Conservation (phyloP, 2,888 invertebrate genomes). For the Epirrita christyi region DNA sequence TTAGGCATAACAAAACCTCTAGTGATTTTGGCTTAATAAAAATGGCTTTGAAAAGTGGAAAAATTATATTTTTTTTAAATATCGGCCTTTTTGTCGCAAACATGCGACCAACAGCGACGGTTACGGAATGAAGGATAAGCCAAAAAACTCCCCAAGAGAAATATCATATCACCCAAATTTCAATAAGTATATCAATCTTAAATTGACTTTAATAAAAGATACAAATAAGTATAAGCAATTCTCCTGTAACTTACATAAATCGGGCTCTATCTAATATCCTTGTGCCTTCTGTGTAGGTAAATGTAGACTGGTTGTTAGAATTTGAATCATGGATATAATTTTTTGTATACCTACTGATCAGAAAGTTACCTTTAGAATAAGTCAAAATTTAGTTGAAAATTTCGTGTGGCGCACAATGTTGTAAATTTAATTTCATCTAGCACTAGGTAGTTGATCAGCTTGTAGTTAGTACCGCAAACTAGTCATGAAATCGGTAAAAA, state of each 20-base stretch:
- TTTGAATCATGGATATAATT: conserved; percentile 12
- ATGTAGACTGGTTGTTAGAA: conserved; percentile 19
- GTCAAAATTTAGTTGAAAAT: conserved; percentile 1
- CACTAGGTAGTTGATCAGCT: conserved; percentile 35
- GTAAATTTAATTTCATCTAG: conserved; percentile 24
- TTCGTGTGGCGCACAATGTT: conserved; percentile 10
- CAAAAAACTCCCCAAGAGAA: no score
- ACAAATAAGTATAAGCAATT: neutral
- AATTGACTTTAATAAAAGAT: neutral
- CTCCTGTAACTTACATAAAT: conserved; percentile 7
- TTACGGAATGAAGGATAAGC: no score
- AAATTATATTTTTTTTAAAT: no score
- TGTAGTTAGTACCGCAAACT: conserved; percentile 25
- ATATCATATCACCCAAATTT: conserved; percentile 25
- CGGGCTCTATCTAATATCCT: conserved; percentile 32
- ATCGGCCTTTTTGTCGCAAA: no score
- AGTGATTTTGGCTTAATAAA: no score
- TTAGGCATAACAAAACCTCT: no score
- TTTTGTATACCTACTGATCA: conserved; percentile 5
- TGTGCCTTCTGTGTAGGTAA: conserved; percentile 44
- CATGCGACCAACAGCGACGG: no score
- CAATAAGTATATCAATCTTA: no score
- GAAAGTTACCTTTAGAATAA: conserved; percentile 15
- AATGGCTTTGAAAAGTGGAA: no score
- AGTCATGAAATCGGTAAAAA: conserved; percentile 23